A percentile compares a stretch with the other conserved stretches of the same genome.
These are phyloP conservation scores for Lutjanus erythropterus DNA, from an alignment of 2,113 vertebrate species.

Conservation along the genomic window DNA sequence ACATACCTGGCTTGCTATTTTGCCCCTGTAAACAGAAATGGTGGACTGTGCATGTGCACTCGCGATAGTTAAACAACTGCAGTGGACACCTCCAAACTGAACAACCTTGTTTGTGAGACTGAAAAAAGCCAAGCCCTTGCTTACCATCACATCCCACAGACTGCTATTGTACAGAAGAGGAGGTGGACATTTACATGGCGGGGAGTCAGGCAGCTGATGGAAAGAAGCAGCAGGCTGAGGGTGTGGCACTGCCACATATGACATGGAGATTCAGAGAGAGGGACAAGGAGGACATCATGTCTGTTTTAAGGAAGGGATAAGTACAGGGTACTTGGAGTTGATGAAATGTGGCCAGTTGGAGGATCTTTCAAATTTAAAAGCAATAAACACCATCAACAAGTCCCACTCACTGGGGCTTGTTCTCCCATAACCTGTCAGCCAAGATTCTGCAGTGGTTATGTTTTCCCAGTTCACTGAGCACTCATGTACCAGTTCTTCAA, in stretches of 20 bases:
- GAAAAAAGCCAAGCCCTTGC: neutral
- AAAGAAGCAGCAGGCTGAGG: neutral
- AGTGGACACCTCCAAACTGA: neutral
- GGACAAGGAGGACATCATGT: neutral
- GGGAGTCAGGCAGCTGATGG: neutral
- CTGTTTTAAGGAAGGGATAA: neutral
- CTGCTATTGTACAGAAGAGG: neutral
- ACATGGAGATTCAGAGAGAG: neutral
- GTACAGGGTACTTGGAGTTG: neutral
- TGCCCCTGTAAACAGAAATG: constrained; percentile 3
- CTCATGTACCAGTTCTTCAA: neutral
- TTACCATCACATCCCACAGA: neutral
- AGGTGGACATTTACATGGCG: neutral
- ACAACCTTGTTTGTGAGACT: constrained; percentile 10
- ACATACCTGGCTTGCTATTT: neutral
- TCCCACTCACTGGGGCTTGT: neutral
- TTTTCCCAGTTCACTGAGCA: neutral
- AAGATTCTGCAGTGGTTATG: neutral
- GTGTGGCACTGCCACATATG: neutral
- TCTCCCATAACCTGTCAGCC: neutral
- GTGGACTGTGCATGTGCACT: neutral
- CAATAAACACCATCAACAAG: neutral
- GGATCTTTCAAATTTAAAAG: neutral
- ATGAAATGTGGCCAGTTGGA: neutral
- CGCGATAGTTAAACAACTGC: neutral